A percentile compares a stretch with the other conserved stretches of the same genome.
Conservation (phyloP, 2,113 vertebrate species). For the Leuciscus idus region DNA sequence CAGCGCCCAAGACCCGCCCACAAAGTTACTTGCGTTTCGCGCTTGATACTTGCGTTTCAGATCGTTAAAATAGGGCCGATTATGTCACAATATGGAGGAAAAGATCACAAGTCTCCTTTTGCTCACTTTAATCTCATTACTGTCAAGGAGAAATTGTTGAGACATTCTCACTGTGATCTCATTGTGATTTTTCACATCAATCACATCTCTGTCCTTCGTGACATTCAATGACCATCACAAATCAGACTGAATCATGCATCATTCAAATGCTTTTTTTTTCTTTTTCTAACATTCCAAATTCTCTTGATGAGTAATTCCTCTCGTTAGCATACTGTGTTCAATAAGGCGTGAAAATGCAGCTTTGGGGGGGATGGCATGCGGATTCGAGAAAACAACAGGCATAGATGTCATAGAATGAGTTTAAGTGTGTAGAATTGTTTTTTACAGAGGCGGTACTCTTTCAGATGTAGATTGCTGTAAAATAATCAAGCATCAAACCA, state of each 20-base stretch:
- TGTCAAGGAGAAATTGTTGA: not conserved
- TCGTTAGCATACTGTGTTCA: conserved; percentile 42
- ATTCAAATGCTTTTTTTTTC: not conserved
- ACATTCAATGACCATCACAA: conserved; percentile 13
- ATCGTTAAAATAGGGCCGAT: no score
- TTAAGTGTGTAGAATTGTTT: not conserved
- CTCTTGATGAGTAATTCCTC: conserved; percentile 36
- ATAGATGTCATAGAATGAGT: not conserved
- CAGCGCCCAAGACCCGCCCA: no score
- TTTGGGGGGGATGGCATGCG: conserved; percentile 8
- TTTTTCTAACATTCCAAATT: not conserved
- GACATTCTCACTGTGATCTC: not conserved
- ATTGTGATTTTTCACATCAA: not conserved
- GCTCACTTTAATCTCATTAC: not conserved
- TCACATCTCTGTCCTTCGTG: not conserved
- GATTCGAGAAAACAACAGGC: conserved; percentile 6
- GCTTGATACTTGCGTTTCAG: no score
- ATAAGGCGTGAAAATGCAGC: conserved; percentile 51
- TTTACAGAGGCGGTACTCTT: not conserved
- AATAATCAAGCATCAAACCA: conserved; percentile 13
- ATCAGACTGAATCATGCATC: conserved; percentile 40
- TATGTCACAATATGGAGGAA: no score
- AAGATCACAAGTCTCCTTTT: not conserved
- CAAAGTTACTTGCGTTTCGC: no score
- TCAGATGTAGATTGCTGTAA: not conserved